These are phyloP conservation scores for Tiliacea aurago DNA, from an alignment of 2,888 invertebrate genomes.

Conservation along the genomic window DNA sequence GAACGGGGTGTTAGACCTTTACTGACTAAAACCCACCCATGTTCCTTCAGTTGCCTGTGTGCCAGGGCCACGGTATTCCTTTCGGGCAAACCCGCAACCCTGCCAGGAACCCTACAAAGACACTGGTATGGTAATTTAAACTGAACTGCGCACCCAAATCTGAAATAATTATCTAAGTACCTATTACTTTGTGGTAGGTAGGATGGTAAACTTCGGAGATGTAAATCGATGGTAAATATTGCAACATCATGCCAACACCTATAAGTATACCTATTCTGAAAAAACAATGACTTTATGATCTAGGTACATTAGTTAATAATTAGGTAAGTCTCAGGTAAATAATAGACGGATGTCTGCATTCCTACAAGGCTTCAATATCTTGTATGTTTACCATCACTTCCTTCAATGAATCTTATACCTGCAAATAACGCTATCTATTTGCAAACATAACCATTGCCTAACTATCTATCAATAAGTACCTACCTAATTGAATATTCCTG, in stretches of 20 bases:
- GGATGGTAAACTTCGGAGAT: not conserved
- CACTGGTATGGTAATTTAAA: conserved; percentile 18
- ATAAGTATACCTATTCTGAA: not conserved
- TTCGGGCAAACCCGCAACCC: too few species aligned
- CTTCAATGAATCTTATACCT: conserved; percentile 17
- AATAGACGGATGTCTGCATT: conserved; percentile 7
- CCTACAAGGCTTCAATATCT: not conserved
- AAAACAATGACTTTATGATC: not conserved
- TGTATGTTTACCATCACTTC: conserved; percentile 20
- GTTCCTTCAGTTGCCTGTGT: too few species aligned
- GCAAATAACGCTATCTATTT: not conserved
- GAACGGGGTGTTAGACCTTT: too few species aligned
- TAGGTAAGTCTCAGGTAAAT: not conserved
- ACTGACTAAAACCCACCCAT: too few species aligned
- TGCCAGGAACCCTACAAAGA: not conserved
- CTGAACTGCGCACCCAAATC: conserved; percentile 3
- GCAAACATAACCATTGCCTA: conserved; percentile 13
- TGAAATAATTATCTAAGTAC: conserved; percentile 3
- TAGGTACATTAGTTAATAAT: not conserved
- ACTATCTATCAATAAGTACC: not conserved
- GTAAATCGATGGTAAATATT: not conserved
- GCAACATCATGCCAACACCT: not conserved
- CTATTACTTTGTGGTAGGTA: not conserved
- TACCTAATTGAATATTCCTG: conserved; percentile 87
- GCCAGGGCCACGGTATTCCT: too few species aligned